phyloP scores from a whole-genome alignment of 2,888 invertebrate genomes.

The Biston stratarius region DNA sequence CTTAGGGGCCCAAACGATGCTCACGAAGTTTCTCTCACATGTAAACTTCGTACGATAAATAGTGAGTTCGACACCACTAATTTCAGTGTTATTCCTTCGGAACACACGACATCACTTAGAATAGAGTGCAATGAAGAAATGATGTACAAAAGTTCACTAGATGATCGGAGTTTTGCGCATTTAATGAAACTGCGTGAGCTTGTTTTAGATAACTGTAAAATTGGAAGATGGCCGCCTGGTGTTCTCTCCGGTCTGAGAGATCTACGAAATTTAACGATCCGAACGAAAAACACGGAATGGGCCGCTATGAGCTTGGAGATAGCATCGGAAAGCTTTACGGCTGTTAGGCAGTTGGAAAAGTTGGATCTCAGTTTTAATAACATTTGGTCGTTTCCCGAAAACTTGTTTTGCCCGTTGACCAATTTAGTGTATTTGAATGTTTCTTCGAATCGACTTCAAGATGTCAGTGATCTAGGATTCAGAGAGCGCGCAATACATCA shows the following conservation, averaged over 20 bases:
- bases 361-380: slow-evolving; percentile 95
- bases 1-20: slow-evolving; percentile 87
- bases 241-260: slow-evolving; percentile 93
- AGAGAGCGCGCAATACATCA: slow-evolving; percentile 90
- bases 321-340: slow-evolving; percentile 91
- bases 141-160: slow-evolving; percentile 92
- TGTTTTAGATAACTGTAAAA: slow-evolving; percentile 94
- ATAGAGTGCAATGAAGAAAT: slow-evolving; percentile 93
- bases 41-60: slow-evolving; percentile 93
- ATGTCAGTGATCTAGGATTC: slow-evolving; percentile 94
- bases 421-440: slow-evolving; percentile 94
- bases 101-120: slow-evolving; percentile 92
- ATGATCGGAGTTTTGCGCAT: slow-evolving; percentile 92
- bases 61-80: slow-evolving; percentile 96
- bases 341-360: slow-evolving; percentile 92
- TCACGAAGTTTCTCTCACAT: slow-evolving; percentile 91
- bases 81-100: slow-evolving; percentile 94
- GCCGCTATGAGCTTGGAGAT: slow-evolving; percentile 94
- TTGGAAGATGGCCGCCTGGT: slow-evolving; percentile 93
- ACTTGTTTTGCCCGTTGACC: slow-evolving; percentile 93
- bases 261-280: slow-evolving; percentile 93
- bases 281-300: slow-evolving; percentile 94
- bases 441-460: slow-evolving; percentile 95
- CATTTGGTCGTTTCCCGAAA: slow-evolving; percentile 95
- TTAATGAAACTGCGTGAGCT: slow-evolving; percentile 92